Conservation (phyloP, 2,113 vertebrate genomes). For the Semnornis frantzii region DNA sequence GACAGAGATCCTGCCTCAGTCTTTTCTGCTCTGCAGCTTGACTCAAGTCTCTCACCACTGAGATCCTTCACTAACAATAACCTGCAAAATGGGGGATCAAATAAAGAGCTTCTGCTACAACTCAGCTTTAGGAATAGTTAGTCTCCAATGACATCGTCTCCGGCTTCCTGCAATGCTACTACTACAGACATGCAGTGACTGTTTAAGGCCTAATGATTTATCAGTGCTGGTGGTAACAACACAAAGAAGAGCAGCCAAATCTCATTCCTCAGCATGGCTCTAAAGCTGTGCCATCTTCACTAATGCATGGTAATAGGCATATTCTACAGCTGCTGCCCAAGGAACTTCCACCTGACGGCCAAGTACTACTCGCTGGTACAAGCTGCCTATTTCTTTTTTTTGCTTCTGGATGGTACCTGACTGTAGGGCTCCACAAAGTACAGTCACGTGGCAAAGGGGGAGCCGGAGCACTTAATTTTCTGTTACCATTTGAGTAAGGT, state of each 20-base stretch:
- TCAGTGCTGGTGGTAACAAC: background rate
- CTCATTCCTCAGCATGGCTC: background rate
- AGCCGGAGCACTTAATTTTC: background rate
- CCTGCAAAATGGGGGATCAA: background rate
- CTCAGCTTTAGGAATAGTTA: background rate
- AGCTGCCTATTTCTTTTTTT: background rate
- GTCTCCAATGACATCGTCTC: background rate
- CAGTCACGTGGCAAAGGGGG: background rate
- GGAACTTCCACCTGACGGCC: background rate
- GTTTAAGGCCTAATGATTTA: background rate
- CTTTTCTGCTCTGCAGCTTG: background rate
- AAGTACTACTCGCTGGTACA: background rate
- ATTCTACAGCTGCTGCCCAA: background rate
- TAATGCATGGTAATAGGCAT: rapidly evolving
- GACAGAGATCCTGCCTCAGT: background rate
- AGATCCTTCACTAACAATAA: background rate
- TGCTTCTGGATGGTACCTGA: background rate
- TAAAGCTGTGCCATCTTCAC: background rate
- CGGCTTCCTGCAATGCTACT: background rate
- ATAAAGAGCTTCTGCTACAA: background rate
- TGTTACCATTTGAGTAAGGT: background rate
- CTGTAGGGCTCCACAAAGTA: background rate
- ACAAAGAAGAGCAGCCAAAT: background rate
- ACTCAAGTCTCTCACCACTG: background rate
- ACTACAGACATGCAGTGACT: rapidly evolving